Evolutionary conservation across 2,888 invertebrate genomes (phyloP).

Genomic region (Arctia plantaginis): DNA sequence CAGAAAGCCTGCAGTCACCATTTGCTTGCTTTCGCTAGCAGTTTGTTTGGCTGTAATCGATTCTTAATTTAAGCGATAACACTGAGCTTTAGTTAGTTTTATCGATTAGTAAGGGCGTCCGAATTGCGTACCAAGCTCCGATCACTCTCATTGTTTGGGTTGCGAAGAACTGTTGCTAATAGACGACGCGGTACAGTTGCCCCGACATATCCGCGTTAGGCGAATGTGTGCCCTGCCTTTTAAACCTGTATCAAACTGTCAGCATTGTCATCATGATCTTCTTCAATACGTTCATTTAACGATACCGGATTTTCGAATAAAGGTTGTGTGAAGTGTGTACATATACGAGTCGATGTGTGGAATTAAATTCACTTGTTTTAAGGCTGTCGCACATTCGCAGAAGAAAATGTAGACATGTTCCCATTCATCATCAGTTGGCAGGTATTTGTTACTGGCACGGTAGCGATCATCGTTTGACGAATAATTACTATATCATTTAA

Average conservation of each 20-base stretch:
- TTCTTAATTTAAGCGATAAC: slow-evolving; percentile 62
- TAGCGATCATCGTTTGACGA: slow-evolving; percentile 67
- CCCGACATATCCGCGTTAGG: slow-evolving; percentile 68
- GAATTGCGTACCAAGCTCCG: slow-evolving; percentile 81
- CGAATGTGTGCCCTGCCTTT: slow-evolving; percentile 70
- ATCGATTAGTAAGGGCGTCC: slow-evolving; percentile 75
- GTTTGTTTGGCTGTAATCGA: slow-evolving; percentile 54
- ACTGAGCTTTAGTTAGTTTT: slow-evolving; percentile 65
- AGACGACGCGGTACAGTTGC: slow-evolving; percentile 72
- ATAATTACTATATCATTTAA: slow-evolving; percentile 59
- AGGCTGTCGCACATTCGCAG: slow-evolving; percentile 53
- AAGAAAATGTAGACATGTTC: slow-evolving; percentile 82
- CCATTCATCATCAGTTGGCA: slow-evolving; percentile 81
- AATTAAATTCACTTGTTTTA: slow-evolving; percentile 48
- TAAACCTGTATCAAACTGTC: slow-evolving; percentile 43
- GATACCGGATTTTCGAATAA: slow-evolving; percentile 26
- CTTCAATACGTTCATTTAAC: slow-evolving; percentile 51
- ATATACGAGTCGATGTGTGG: slow-evolving; percentile 48
- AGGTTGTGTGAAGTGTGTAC: slow-evolving; percentile 36
- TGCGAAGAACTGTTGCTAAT: slow-evolving; percentile 79
- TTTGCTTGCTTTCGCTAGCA: slow-evolving; percentile 57
- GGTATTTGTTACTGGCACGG: slow-evolving; percentile 71
- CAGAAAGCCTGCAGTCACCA: slow-evolving; percentile 57
- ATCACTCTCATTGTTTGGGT: slow-evolving; percentile 84
- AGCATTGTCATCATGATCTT: slow-evolving; percentile 48